phyloP scores from a whole-genome alignment of 2,113 vertebrate genomes.

The Megaptera novaeangliae region DNA sequence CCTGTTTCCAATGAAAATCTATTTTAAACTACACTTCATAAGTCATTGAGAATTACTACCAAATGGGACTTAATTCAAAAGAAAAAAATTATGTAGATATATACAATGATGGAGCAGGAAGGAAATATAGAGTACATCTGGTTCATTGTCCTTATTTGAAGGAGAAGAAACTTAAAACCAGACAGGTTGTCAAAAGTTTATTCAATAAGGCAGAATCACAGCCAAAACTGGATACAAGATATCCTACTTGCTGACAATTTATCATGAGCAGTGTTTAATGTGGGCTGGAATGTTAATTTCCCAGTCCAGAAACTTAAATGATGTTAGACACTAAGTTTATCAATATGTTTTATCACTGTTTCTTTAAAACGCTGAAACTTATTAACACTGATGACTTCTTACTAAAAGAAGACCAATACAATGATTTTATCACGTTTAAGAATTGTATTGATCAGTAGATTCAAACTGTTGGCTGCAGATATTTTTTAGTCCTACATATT shows the following conservation, averaged over 20 bases:
- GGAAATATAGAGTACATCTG: neutral
- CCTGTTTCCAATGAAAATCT: neutral
- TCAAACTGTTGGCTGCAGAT: neutral
- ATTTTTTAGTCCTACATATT: neutral
- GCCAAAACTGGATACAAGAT: neutral
- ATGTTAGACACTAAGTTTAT: neutral
- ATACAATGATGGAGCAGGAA: neutral
- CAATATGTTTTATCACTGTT: neutral
- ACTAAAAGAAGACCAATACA: neutral
- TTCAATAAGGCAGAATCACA: neutral
- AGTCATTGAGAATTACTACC: neutral
- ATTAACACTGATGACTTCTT: neutral
- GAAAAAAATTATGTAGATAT: neutral
- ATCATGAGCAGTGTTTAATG: neutral
- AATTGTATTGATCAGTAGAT: neutral
- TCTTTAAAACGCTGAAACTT: neutral
- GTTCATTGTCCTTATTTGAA: neutral
- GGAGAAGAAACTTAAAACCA: neutral
- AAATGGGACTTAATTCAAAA: neutral
- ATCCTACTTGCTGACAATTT: neutral
- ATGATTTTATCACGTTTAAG: neutral
- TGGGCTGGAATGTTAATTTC: neutral
- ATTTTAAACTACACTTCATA: slow-evolving; percentile 4
- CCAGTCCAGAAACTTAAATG: neutral
- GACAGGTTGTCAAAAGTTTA: neutral